Evolutionary conservation across 2,113 vertebrate genomes (phyloP).

Genomic region (Scophthalmus maximus): DNA sequence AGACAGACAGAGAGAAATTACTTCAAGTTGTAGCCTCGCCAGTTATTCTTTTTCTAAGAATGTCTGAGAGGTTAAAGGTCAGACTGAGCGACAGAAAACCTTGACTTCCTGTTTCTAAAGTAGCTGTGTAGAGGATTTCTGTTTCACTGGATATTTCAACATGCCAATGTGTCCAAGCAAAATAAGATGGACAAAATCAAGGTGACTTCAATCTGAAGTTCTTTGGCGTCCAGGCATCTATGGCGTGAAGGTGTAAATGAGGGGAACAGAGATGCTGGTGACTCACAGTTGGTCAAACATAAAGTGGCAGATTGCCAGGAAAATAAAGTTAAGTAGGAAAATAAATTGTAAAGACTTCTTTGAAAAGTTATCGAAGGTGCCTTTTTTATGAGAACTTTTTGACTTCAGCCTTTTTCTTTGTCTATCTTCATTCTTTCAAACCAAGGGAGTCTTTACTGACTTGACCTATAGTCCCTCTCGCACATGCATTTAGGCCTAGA

Average conservation of each 20-base stretch:
- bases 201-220: too few relatives aligned
- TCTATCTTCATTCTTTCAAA: not conserved
- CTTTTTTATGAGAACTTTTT: not conserved
- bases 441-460: not conserved
- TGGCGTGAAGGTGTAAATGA: too few relatives aligned
- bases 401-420: not conserved
- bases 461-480: not conserved
- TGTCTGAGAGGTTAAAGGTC: conserved; percentile 64
- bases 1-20: conserved; percentile 67
- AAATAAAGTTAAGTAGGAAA: too few relatives aligned
- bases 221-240: too few relatives aligned
- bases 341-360: too few relatives aligned
- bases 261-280: too few relatives aligned
- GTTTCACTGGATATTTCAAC: not conserved
- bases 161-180: not conserved
- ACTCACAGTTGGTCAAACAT: too few relatives aligned
- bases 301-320: too few relatives aligned
- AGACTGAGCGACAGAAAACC: conserved; percentile 71
- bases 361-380: too few relatives aligned
- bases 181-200: too few relatives aligned
- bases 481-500: not conserved
- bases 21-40: conserved; percentile 81
- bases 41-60: conserved; percentile 65
- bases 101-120: conserved; percentile 65
- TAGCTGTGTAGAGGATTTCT: conserved; percentile 18